Evolutionary conservation across 2,113 vertebrate genomes (phyloP).

Genomic region (Saccopteryx bilineata): DNA sequence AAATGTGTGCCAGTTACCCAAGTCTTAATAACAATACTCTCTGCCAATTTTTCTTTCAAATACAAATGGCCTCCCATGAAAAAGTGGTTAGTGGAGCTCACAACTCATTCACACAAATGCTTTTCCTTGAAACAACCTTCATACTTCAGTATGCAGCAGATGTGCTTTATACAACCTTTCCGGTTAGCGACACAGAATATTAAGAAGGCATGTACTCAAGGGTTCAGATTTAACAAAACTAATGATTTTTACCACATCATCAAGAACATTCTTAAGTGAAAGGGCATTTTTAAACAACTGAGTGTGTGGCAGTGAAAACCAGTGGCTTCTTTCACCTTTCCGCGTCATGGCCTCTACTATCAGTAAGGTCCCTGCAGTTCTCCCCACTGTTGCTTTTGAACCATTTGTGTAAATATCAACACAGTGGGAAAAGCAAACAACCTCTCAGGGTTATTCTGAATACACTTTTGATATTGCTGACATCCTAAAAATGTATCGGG

Average conservation of each 20-base stretch:
- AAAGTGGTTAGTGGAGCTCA: background rate
- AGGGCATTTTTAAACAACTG: background rate
- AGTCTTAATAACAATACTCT: background rate
- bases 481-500: background rate
- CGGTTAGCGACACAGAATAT: background rate
- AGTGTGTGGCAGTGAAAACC: background rate
- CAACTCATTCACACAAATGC: background rate
- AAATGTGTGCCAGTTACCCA: background rate
- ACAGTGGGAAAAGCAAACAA: background rate
- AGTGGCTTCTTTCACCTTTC: accelerated
- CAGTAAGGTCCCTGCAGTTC: background rate
- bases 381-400: background rate
- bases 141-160: no score
- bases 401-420: background rate
- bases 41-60: background rate
- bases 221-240: background rate
- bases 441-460: background rate
- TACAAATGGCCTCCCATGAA: background rate
- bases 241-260: background rate
- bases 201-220: background rate
- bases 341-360: background rate
- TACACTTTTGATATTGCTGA: background rate
- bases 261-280: background rate
- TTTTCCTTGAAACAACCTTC: background rate
- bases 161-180: background rate